Percentiles rank a stretch among this genome's conserved stretches.
Conservation (phyloP, 2,888 invertebrate species). For the Catonia carolina region DNA sequence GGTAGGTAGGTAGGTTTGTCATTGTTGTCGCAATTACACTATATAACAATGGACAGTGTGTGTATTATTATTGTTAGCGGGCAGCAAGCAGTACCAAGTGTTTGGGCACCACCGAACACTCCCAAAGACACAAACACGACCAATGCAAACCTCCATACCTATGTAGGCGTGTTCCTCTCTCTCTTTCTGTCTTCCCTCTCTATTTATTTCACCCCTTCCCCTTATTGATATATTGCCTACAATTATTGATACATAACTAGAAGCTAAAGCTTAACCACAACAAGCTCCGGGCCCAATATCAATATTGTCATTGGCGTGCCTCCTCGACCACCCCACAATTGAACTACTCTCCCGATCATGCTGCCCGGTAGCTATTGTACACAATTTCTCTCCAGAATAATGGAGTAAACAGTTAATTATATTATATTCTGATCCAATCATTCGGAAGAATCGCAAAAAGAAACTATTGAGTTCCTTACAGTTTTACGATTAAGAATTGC, state of each 20-base stretch:
- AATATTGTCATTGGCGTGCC: conserved; percentile 21
- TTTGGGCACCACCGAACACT: conserved; percentile 3
- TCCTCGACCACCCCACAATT: background rate
- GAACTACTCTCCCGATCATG: too few species aligned
- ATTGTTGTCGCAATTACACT: conserved; percentile 13
- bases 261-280: conserved; percentile 17
- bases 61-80: conserved; percentile 6
- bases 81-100: background rate
- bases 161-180: too few species aligned
- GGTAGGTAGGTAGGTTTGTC: background rate
- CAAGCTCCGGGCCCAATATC: conserved; percentile 19
- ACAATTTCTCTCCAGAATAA: too few species aligned
- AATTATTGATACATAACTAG: conserved; percentile 9
- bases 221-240: background rate
- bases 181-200: too few species aligned
- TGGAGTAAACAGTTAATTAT: too few species aligned
- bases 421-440: too few species aligned
- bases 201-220: too few species aligned
- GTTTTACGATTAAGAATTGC: too few species aligned
- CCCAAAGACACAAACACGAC: conserved; percentile 8
- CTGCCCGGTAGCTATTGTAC: too few species aligned
- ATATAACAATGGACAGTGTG: background rate
- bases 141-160: conserved; percentile 1
- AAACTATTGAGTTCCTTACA: too few species aligned
- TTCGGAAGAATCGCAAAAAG: too few species aligned